Evolutionary conservation across 1,140 invertebrate species (phyloP).

Genomic region (Ceratina calcarata): DNA sequence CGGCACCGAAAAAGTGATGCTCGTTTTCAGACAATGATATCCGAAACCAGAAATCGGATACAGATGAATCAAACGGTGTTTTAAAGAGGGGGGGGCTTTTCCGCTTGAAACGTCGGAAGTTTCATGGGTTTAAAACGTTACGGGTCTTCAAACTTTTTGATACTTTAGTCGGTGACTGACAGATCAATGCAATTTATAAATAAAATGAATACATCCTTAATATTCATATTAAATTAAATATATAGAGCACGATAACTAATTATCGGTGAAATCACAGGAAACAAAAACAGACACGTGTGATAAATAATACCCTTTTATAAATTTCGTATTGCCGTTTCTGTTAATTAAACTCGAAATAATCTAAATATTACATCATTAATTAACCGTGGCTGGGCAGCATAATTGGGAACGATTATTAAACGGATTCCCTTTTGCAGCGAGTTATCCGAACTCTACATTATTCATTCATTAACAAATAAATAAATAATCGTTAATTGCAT

Average conservation of each 20-base stretch:
- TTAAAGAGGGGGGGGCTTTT: no score
- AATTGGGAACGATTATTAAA: conserved; percentile 28
- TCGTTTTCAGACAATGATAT: no score
- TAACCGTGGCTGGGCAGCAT: neutral
- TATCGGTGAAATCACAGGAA: neutral
- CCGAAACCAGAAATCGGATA: no score
- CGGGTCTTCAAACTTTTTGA: no score
- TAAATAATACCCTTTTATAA: neutral
- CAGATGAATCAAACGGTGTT: no score
- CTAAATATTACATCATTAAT: conserved; percentile 36
- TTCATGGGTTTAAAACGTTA: no score
- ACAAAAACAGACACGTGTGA: neutral
- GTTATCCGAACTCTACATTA: neutral
- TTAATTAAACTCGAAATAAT: conserved; percentile 11
- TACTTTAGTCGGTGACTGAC: no score
- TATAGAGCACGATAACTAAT: neutral
- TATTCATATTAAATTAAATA: no score
- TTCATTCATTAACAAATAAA: conserved; percentile 9
- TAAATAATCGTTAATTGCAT: conserved; percentile 38
- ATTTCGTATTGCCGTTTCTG: neutral
- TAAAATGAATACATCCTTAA: no score
- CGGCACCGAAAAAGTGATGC: no score
- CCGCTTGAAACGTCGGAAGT: no score
- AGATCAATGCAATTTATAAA: no score
- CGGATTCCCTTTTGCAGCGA: neutral